phyloP scores from a whole-genome alignment of 2,797 vertebrate species.

The Nyctalus aviator region DNA sequence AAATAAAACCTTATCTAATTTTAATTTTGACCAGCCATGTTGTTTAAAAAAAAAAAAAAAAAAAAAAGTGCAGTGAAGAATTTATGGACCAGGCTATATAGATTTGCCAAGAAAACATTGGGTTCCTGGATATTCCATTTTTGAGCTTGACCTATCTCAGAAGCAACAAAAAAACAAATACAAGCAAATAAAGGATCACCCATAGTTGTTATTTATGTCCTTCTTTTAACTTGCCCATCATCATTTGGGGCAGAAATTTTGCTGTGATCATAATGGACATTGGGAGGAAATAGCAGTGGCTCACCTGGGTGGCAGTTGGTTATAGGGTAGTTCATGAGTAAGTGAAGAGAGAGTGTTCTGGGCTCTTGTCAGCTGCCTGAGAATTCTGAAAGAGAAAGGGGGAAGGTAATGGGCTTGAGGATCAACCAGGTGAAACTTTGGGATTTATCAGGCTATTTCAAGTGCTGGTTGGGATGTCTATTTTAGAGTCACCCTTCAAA shows the following conservation, averaged over 20 bases:
- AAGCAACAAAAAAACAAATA: background rate
- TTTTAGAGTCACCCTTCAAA: background rate
- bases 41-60: constrained; percentile 61
- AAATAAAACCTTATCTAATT: constrained; percentile 19
- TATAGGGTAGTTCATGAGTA: background rate
- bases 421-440: background rate
- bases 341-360: background rate
- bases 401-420: background rate
- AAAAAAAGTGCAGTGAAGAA: constrained; percentile 5
- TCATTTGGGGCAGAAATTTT: background rate
- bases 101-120: constrained; percentile 29
- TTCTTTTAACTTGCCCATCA: background rate
- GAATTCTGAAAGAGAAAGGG: background rate
- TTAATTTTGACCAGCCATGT: constrained; percentile 52
- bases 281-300: background rate
- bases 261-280: background rate
- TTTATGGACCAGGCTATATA: background rate
- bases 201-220: background rate
- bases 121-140: background rate
- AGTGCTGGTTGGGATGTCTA: background rate
- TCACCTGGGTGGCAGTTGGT: background rate
- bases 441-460: background rate
- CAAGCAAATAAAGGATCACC: background rate
- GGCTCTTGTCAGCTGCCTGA: background rate
- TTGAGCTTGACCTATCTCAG: constrained; percentile 44